Percentiles rank a stretch among this genome's conserved stretches.
Conservation (phyloP, 2,113 vertebrate species). For the Perca schrenkii region DNA sequence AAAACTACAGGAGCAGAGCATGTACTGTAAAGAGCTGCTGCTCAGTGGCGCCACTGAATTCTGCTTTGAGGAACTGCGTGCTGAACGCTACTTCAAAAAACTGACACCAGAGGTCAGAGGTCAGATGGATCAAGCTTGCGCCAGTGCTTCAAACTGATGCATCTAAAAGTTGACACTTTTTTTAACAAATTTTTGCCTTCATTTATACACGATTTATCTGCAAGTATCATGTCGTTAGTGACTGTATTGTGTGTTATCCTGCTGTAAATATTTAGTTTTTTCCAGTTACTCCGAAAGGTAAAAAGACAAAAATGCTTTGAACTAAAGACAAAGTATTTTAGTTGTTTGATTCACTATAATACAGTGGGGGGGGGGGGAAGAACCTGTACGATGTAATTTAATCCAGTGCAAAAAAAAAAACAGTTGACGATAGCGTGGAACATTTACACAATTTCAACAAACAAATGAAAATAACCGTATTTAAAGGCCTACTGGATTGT, state of each 20-base stretch:
- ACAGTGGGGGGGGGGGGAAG: neutral
- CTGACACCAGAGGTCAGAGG: slow-evolving; percentile 77
- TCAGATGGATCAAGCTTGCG: neutral
- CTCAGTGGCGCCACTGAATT: slow-evolving; percentile 93
- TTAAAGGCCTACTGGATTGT: neutral
- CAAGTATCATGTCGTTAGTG: slow-evolving; percentile 26
- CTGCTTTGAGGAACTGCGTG: slow-evolving; percentile 94
- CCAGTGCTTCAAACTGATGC: slow-evolving; percentile 36
- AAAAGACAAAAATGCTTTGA: slow-evolving; percentile 2
- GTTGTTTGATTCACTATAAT: neutral
- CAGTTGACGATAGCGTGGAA: neutral
- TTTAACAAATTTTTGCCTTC: neutral
- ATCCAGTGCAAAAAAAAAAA: neutral
- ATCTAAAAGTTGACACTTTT: neutral
- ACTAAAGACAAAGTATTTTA: slow-evolving; percentile 6
- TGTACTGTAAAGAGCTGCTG: slow-evolving; percentile 96
- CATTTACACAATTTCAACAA: neutral
- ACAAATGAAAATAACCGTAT: neutral
- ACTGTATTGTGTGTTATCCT: neutral
- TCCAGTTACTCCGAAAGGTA: slow-evolving; percentile 9
- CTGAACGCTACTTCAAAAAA: slow-evolving; percentile 91
- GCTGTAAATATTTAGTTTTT: slow-evolving; percentile 37
- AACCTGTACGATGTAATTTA: neutral
- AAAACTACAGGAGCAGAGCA: slow-evolving; percentile 86
- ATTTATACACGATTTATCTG: neutral